Evolutionary conservation across 2,113 vertebrate genomes (phyloP).

Genomic region (Seriola rivoliana): DNA sequence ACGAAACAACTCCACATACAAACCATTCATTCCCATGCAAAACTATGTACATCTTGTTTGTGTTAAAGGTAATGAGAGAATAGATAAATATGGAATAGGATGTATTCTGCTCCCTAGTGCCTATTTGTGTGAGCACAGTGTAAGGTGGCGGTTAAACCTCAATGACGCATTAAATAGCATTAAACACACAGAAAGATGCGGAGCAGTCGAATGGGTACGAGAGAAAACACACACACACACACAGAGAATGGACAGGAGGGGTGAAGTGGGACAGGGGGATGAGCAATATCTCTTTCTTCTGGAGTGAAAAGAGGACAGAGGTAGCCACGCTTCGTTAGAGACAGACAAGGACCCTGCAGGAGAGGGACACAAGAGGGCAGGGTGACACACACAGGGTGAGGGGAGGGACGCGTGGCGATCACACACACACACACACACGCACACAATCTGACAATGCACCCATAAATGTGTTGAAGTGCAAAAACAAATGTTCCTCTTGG

Average conservation of each 20-base stretch:
- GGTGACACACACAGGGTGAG: slow-evolving; percentile 21
- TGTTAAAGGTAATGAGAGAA: background rate
- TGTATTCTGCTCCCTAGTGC: background rate
- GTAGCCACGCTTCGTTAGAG: slow-evolving; percentile 69
- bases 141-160: background rate
- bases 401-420: slow-evolving; percentile 34
- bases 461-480: background rate
- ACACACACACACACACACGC: slow-evolving; percentile 13
- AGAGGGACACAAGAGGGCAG: slow-evolving; percentile 56
- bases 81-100: background rate
- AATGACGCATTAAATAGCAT: background rate
- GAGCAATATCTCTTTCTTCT: slow-evolving; percentile 58
- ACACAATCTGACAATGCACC: background rate
- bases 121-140: background rate
- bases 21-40: background rate
- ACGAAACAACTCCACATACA: slow-evolving; percentile 9
- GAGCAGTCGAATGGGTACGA: background rate
- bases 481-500: background rate
- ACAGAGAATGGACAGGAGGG: background rate
- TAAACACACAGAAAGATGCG: background rate
- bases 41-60: background rate
- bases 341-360: slow-evolving; percentile 63
- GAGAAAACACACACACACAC: background rate
- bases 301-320: slow-evolving; percentile 50
- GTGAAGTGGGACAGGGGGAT: slow-evolving; percentile 23